These are phyloP conservation scores for Uria lomvia DNA, from an alignment of 2,113 vertebrate genomes.

Conservation along the genomic window DNA sequence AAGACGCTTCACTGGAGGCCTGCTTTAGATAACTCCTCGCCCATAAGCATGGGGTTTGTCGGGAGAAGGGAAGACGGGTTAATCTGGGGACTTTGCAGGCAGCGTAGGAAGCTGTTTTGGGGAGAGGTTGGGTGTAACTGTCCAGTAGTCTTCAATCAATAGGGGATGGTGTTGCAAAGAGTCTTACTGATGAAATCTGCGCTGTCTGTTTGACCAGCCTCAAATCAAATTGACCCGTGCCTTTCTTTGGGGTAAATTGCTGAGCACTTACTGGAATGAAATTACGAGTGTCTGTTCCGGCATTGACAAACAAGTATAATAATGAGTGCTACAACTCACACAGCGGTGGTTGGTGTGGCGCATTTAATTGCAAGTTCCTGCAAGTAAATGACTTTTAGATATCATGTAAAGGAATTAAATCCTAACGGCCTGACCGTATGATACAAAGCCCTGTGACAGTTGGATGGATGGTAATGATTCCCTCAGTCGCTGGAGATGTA, in stretches of 20 bases:
- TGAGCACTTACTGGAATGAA: background rate
- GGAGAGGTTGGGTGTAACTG: background rate
- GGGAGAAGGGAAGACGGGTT: background rate
- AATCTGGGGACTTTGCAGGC: background rate
- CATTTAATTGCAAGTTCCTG: background rate
- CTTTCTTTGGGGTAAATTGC: background rate
- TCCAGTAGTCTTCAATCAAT: background rate
- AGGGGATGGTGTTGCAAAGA: background rate
- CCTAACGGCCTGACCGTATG: background rate
- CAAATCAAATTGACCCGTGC: background rate
- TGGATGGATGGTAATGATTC: conserved; percentile 1
- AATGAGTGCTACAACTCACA: background rate
- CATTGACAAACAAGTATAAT: background rate
- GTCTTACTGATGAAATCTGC: background rate
- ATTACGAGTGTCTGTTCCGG: background rate
- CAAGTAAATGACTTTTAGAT: background rate
- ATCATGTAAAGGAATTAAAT: background rate
- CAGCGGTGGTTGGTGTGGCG: background rate
- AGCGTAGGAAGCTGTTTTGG: background rate
- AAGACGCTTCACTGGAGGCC: background rate
- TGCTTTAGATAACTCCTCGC: background rate
- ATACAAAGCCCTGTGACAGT: background rate
- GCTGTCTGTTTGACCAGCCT: background rate
- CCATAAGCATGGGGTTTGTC: background rate
- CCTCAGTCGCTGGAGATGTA: background rate